Percentiles rank a stretch among this genome's conserved stretches.
Evolutionary conservation across 2,113 vertebrate species (phyloP).

Genomic region (Ascaphus truei): DNA sequence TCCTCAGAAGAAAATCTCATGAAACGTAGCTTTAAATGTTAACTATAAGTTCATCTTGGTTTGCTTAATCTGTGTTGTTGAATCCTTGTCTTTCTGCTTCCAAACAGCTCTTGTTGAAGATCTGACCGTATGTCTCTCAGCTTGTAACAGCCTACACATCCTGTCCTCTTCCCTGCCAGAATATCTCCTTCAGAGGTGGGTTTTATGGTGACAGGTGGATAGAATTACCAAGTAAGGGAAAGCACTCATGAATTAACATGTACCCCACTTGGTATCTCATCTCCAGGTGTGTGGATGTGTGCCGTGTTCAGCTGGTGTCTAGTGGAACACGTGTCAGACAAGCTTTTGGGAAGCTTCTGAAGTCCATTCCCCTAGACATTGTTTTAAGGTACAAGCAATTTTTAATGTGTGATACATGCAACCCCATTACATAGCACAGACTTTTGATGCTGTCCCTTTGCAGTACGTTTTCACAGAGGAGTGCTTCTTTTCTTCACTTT

Average conservation of each 20-base stretch:
- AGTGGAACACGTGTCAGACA: conserved; percentile 85
- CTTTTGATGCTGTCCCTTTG: too few relatives aligned
- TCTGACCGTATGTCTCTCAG: conserved; percentile 80
- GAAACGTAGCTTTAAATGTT: too few relatives aligned
- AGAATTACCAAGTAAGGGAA: too few relatives aligned
- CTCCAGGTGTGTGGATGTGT: conserved; percentile 88
- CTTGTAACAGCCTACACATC: conserved; percentile 85
- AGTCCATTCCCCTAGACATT: conserved; percentile 85
- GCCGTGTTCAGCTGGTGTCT: conserved; percentile 88
- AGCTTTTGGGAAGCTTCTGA: conserved; percentile 87
- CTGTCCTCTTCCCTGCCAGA: conserved; percentile 83
- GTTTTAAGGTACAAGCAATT: conserved; percentile 73
- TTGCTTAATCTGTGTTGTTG: not conserved
- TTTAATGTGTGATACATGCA: not conserved
- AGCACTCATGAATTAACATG: too few relatives aligned
- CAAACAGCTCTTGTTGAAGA: conserved; percentile 85
- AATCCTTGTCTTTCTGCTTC: not conserved
- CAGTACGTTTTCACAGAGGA: too few relatives aligned
- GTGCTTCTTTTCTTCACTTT: too few relatives aligned
- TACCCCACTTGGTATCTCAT: conserved; percentile 26
- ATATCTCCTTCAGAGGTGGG: conserved; percentile 87
- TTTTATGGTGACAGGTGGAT: not conserved
- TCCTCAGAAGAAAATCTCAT: too few relatives aligned
- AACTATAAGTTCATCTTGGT: too few relatives aligned
- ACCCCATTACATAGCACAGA: too few relatives aligned